Evolutionary conservation across 2,888 invertebrate genomes (phyloP), one percentile per base, ranked within the genome.

Genomic region (Ochropleura plecta): DNA sequence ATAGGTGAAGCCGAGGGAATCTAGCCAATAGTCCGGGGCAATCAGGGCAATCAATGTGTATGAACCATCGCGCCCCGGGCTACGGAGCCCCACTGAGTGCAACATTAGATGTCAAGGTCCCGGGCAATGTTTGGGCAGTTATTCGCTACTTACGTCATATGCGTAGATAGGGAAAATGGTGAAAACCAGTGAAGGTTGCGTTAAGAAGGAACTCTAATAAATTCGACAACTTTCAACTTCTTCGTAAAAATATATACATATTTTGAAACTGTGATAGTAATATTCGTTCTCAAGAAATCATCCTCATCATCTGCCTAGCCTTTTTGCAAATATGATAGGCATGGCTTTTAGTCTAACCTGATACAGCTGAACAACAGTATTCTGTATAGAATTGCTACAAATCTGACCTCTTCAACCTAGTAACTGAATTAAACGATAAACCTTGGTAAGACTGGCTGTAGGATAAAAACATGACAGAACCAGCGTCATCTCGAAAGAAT

Each of bases 81-180:
- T 81, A 79, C 73, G 74, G 82, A 82, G 83, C 76, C 86, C 87
- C 79, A 65, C 76, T 83, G 86, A 78, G 86, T 73, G 81, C 80
- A 76, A 83, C 81, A 85, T 88, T 89, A 87, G 89, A 85, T 91
- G 91, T 91, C 93, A 93, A 93, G 93, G 93, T 86, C 89, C 71
- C 67, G 12, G 12, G 16, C 48, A 67, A 59, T 78, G 64, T 76
- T 78, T 75, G 65, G 62, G 62, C 55, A 53, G 44, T 84, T 71
- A 59, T 65, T 67, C 59, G 12, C 30, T 73, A 70, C 59, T 67
- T 64, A 20, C 48, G 40, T 78, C 71, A 46, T 46, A 12, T 8
- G n/a, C 20, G 70, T 51, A 51, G 78, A 63, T 44, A 60, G 5
- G 16, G n/a, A n/a, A 49, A 55, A 55, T 16, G 5, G 2, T 30